Evolutionary conservation across 1,140 invertebrate genomes (phyloP).

Genomic region (Papilio aristodemus): DNA sequence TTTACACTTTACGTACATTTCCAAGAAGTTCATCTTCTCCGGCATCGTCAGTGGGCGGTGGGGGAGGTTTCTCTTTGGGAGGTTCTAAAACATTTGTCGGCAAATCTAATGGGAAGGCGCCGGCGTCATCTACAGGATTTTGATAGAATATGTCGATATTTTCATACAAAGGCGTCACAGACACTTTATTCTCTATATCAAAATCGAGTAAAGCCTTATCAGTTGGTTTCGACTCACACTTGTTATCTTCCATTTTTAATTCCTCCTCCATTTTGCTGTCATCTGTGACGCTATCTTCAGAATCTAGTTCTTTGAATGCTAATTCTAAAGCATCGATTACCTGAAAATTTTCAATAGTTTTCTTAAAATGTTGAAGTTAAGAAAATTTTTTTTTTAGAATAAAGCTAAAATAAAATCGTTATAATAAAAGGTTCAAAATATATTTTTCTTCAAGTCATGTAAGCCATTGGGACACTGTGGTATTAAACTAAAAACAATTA

Average conservation of each 20-base stretch:
- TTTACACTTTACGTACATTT: conserved; percentile 72
- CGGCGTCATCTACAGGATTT: conserved; percentile 51
- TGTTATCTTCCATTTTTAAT: conserved; percentile 36
- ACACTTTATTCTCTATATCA: conserved; percentile 58
- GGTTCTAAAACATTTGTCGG: conserved; percentile 85
- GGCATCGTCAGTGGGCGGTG: conserved; percentile 85
- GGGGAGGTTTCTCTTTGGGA: conserved; percentile 92
- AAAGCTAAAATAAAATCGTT: conserved; percentile 23
- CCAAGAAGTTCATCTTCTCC: conserved; percentile 71
- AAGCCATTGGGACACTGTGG: not conserved
- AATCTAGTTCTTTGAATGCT: conserved; percentile 82
- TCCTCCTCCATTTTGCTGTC: conserved; percentile 49
- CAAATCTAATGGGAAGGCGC: conserved; percentile 72
- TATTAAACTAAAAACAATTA: not conserved
- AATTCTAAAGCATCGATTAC: conserved; percentile 76
- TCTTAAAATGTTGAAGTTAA: not conserved
- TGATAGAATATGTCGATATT: conserved; percentile 82
- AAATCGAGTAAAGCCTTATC: conserved; percentile 53
- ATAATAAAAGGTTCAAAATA: not conserved
- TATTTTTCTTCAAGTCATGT: not conserved
- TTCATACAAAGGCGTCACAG: conserved; percentile 81
- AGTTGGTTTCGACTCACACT: conserved; percentile 31
- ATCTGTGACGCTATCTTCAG: conserved; percentile 68
- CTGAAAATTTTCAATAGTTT: not conserved
- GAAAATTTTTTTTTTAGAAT: not conserved